These are phyloP conservation scores for Suncus etruscus DNA, from an alignment of 2,113 vertebrate species.

Conservation along the genomic window DNA sequence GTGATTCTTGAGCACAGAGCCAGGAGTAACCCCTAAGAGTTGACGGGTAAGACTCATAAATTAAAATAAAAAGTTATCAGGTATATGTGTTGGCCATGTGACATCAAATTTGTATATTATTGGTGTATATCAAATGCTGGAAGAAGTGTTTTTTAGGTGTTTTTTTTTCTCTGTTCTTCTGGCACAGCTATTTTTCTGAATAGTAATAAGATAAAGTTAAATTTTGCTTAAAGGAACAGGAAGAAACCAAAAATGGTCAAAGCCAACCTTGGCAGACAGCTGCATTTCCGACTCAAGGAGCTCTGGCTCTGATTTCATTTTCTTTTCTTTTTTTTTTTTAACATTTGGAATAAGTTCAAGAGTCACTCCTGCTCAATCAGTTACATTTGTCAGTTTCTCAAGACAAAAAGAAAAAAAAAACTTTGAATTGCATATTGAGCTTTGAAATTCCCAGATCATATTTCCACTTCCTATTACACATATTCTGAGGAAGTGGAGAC, in stretches of 20 bases:
- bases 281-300: neutral
- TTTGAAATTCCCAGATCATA: slow-evolving; percentile 80
- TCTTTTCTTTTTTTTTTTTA: slow-evolving; percentile 42
- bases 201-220: slow-evolving; percentile 1
- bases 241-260: neutral
- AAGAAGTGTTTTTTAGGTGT: neutral
- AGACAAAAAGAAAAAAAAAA: slow-evolving; percentile 25
- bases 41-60: too few relatives aligned
- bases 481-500: slow-evolving; percentile 57
- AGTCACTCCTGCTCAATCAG: slow-evolving; percentile 52
- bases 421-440: slow-evolving; percentile 73
- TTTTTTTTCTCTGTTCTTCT: slow-evolving; percentile 22
- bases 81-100: neutral
- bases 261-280: neutral
- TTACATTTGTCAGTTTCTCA: slow-evolving; percentile 21
- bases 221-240: neutral
- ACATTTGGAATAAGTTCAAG: slow-evolving; percentile 40
- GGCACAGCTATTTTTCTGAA: slow-evolving; percentile 38
- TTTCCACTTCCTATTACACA: slow-evolving; percentile 66
- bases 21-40: too few relatives aligned
- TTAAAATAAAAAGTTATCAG: neutral
- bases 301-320: neutral
- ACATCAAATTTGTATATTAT: neutral
- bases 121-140: neutral
- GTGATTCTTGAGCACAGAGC: too few relatives aligned